Conservation (phyloP, 1,140 invertebrate genomes). For the Drosophila cardini region DNA sequence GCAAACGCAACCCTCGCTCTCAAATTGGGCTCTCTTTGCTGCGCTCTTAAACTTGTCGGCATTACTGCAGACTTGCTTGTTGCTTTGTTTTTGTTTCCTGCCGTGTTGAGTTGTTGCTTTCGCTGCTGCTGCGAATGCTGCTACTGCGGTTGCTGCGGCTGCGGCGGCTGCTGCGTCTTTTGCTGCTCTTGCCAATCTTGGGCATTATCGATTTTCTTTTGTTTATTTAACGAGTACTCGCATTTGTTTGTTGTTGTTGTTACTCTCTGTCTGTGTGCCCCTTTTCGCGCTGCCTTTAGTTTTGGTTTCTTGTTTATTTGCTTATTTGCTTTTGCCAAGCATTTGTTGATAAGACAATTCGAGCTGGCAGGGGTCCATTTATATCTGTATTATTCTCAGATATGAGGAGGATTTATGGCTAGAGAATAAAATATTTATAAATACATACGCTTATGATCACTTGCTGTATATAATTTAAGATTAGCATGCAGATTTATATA, state of each 20-base stretch:
- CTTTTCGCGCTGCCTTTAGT: slow-evolving; percentile 24
- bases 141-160: slow-evolving; percentile 25
- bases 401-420: slow-evolving; percentile 42
- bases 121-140: slow-evolving; percentile 28
- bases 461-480: slow-evolving; percentile 1
- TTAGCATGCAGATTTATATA: background rate
- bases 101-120: slow-evolving; percentile 34
- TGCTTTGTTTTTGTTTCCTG: slow-evolving; percentile 48
- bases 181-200: slow-evolving; percentile 61
- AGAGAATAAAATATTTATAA: slow-evolving; percentile 6
- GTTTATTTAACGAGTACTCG: slow-evolving; percentile 40
- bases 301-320: slow-evolving; percentile 53
- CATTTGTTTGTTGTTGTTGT: slow-evolving; percentile 45
- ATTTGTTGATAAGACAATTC: slow-evolving; percentile 35
- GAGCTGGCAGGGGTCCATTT: slow-evolving; percentile 8
- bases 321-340: slow-evolving; percentile 45
- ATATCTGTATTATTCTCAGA: slow-evolving; percentile 33
- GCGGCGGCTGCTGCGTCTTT: slow-evolving; percentile 37
- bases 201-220: slow-evolving; percentile 62
- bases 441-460: slow-evolving; percentile 17
- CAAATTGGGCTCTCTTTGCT: slow-evolving; percentile 22
- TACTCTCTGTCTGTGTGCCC: slow-evolving; percentile 21
- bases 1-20: slow-evolving; percentile 37
- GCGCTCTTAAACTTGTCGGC: slow-evolving; percentile 3
- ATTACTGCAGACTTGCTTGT: slow-evolving; percentile 24